Evolutionary conservation across 2,888 invertebrate species (phyloP).

Genomic region (Cataglyphis albicans): DNA sequence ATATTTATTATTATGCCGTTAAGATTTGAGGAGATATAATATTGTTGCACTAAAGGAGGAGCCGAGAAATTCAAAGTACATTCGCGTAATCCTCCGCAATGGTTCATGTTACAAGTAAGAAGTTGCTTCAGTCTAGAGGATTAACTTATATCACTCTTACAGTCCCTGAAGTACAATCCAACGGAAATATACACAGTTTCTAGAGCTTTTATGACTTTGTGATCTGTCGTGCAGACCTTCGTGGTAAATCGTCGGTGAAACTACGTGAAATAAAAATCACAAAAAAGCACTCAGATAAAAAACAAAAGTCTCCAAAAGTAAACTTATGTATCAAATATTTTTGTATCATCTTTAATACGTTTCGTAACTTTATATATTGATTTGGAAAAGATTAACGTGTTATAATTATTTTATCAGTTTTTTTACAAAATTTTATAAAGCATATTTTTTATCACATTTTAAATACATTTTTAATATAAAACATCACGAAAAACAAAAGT

Average conservation of each 20-base stretch:
- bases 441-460: background rate
- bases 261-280: constrained; percentile 28
- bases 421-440: background rate
- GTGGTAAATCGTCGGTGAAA: constrained; percentile 38
- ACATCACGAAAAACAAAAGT: background rate
- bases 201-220: background rate
- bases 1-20: background rate
- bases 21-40: background rate
- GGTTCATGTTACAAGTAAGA: constrained; percentile 59
- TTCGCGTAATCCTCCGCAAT: constrained; percentile 30
- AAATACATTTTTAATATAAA: background rate
- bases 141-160: constrained; percentile 57
- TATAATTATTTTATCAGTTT: background rate
- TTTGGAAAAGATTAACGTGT: background rate
- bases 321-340: background rate
- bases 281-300: background rate
- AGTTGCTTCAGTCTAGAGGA: constrained; percentile 53
- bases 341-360: background rate
- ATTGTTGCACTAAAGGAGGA: background rate
- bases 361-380: background rate
- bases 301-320: background rate
- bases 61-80: constrained; percentile 22
- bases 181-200: constrained; percentile 5
- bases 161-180: constrained; percentile 45
- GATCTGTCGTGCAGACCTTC: background rate